A percentile compares a stretch with the other conserved stretches of the same genome.
Conservation (phyloP, 2,113 vertebrate species). For the Zosterops japonicus region DNA sequence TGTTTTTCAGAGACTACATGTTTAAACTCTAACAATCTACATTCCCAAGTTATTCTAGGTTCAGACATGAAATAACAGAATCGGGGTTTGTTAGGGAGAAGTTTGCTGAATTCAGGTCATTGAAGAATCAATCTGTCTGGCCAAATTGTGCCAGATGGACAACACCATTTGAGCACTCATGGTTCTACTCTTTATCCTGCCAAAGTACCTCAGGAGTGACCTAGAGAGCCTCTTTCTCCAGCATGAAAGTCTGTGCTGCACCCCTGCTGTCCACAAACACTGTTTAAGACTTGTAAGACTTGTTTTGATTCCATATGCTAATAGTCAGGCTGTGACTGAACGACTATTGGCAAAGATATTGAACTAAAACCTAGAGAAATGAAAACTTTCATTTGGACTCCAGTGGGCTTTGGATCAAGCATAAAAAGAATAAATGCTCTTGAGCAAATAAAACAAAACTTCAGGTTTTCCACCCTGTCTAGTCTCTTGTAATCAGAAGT, state of each 20-base stretch:
- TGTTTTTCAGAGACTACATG: neutral
- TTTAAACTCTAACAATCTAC: neutral
- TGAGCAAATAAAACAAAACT: neutral
- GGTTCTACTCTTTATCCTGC: neutral
- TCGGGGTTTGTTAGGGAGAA: neutral
- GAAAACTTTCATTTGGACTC: neutral
- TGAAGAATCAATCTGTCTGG: neutral
- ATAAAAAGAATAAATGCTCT: neutral
- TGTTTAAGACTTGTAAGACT: neutral
- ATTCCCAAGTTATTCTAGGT: neutral
- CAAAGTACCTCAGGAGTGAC: neutral
- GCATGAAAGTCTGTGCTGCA: neutral
- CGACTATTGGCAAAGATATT: neutral
- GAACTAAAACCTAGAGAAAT: neutral
- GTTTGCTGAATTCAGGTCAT: neutral
- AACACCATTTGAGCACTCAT: neutral
- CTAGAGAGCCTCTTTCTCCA: neutral
- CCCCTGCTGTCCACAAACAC: neutral
- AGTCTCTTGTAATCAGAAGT: neutral
- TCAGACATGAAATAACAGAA: neutral
- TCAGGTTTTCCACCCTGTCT: neutral
- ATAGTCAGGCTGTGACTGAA: slow-evolving; percentile 23
- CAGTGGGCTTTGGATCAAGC: neutral
- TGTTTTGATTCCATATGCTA: neutral
- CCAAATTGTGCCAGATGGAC: neutral